phyloP scores from a whole-genome alignment of 2,888 invertebrate species.

The Entomobrya proxima region DNA sequence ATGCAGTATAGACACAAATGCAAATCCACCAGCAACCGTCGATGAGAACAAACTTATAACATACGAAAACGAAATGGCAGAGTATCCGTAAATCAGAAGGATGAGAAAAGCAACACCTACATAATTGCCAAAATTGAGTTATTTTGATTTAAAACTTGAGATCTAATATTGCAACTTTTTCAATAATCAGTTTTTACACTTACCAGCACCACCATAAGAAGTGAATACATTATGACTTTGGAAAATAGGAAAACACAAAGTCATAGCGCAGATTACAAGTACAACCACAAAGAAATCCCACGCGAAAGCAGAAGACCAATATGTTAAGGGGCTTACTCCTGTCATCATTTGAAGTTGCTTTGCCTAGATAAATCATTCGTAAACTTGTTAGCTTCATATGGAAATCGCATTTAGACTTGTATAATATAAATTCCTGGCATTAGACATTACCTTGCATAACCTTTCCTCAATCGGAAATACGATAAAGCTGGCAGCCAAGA shows the following conservation, averaged over 20 bases:
- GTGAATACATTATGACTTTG: conserved; percentile 76
- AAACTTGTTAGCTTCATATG: not conserved
- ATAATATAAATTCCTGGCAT: too few relatives aligned
- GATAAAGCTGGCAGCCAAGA: conserved; percentile 76
- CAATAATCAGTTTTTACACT: not conserved
- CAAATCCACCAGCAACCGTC: conserved; percentile 79
- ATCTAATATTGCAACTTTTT: not conserved
- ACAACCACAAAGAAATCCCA: conserved; percentile 78
- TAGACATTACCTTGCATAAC: conserved; percentile 76
- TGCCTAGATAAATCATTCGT: conserved; percentile 70
- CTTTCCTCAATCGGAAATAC: conserved; percentile 76
- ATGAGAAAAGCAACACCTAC: conserved; percentile 79
- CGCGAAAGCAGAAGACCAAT: conserved; percentile 78
- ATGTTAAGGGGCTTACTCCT: conserved; percentile 77
- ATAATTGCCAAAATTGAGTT: not conserved
- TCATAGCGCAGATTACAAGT: conserved; percentile 76
- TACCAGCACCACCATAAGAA: conserved; percentile 73
- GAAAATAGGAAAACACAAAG: conserved; percentile 77
- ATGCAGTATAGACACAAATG: conserved; percentile 77
- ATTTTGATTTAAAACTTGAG: not conserved
- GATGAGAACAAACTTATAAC: conserved; percentile 79
- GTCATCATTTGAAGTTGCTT: conserved; percentile 78
- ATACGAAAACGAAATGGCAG: conserved; percentile 84
- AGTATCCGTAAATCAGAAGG: conserved; percentile 81
- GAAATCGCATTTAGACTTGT: too few relatives aligned